Evolutionary conservation across 2,888 invertebrate species (phyloP).

Genomic region (Sarcophaga variegata): DNA sequence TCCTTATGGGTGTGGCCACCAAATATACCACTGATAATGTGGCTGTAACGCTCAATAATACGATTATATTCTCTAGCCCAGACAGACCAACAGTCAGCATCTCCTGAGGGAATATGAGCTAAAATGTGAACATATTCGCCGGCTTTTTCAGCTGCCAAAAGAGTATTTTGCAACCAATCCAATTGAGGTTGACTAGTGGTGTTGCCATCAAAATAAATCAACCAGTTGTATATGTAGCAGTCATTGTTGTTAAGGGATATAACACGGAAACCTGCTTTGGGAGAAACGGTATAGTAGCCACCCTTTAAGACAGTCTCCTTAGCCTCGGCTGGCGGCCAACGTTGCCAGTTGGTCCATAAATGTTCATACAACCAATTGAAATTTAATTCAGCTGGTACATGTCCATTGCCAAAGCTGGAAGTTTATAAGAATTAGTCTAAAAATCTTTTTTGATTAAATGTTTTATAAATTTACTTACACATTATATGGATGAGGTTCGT

Average conservation of each 20-base stretch:
- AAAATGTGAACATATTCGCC: conserved; percentile 92
- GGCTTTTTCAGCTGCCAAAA: conserved; percentile 88
- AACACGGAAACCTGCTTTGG: conserved; percentile 87
- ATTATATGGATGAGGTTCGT: conserved; percentile 92
- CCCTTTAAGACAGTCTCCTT: conserved; percentile 84
- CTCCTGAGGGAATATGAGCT: conserved; percentile 91
- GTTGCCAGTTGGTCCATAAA: conserved; percentile 86
- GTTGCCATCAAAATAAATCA: conserved; percentile 87
- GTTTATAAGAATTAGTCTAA: too few relatives aligned
- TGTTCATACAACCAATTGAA: conserved; percentile 90
- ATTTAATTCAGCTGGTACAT: conserved; percentile 80
- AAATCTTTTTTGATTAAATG: too few relatives aligned
- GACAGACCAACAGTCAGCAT: conserved; percentile 85
- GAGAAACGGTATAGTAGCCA: conserved; percentile 90
- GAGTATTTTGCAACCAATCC: conserved; percentile 89
- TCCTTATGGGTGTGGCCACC: conserved; percentile 92
- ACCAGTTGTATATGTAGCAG: conserved; percentile 83
- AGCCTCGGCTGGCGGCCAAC: conserved; percentile 86
- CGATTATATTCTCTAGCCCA: conserved; percentile 89
- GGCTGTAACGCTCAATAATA: conserved; percentile 88
- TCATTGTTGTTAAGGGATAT: conserved; percentile 92
- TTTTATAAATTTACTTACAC: conserved; percentile 84
- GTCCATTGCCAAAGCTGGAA: conserved; percentile 85
- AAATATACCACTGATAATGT: conserved; percentile 90
- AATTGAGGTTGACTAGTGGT: conserved; percentile 88